Conservation (phyloP, 2,888 invertebrate species). For the Rhagonycha fulva region DNA sequence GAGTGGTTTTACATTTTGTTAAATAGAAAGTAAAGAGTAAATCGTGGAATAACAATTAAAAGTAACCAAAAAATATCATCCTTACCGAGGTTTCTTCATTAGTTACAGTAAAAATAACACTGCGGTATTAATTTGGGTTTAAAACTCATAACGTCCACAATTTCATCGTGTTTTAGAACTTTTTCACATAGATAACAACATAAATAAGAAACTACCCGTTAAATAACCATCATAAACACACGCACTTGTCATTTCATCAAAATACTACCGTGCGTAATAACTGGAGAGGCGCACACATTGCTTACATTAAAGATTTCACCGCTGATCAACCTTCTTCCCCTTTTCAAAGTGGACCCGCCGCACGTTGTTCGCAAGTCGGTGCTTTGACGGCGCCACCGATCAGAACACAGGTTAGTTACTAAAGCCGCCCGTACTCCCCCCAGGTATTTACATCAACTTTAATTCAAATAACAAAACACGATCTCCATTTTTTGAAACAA, state of each 20-base stretch:
- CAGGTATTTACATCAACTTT: constrained; percentile 8
- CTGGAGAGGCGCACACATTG: constrained; percentile 45
- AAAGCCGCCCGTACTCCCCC: constrained; percentile 5
- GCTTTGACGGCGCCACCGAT: constrained; percentile 51
- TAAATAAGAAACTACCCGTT: constrained; percentile 16
- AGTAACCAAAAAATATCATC: constrained; percentile 34
- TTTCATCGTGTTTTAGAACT: constrained; percentile 10
- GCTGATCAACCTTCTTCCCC: constrained; percentile 53
- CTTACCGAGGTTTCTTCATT: constrained; percentile 44
- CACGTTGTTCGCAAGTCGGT: constrained; percentile 43
- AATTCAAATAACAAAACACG: not conserved
- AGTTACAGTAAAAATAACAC: constrained; percentile 28
- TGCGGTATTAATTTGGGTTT: constrained; percentile 29
- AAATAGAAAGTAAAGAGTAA: not conserved
- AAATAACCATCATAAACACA: constrained; percentile 32
- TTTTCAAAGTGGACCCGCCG: constrained; percentile 50
- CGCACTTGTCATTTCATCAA: constrained; percentile 45
- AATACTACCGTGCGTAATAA: constrained; percentile 37
- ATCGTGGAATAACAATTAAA: not conserved
- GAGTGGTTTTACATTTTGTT: not conserved
- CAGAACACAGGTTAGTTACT: constrained; percentile 42
- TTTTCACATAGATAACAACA: constrained; percentile 2
- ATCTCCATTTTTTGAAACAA: not conserved
- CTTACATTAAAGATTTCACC: constrained; percentile 55
- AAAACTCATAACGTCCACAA: constrained; percentile 26